A percentile compares a stretch with the other conserved stretches of the same genome.
These are phyloP conservation scores for Hemicrepidius hirtus DNA, from an alignment of 2,888 invertebrate species.

Conservation along the genomic window DNA sequence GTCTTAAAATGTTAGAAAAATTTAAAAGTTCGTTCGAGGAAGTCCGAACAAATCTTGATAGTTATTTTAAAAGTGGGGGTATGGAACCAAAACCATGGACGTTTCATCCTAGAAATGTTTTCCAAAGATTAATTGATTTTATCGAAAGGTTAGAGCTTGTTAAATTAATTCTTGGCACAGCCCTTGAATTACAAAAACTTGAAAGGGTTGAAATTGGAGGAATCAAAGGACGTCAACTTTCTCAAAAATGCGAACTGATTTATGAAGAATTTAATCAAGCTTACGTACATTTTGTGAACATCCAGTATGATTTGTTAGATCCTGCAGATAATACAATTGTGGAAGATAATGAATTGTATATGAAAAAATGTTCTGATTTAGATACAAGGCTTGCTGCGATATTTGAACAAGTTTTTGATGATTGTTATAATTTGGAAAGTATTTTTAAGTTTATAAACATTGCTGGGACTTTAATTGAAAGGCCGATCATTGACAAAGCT, in stretches of 20 bases:
- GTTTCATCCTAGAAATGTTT: slow-evolving; percentile 83
- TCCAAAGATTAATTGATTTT: slow-evolving; percentile 80
- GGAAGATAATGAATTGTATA: slow-evolving; percentile 79
- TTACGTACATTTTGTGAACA: slow-evolving; percentile 72
- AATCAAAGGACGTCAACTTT: slow-evolving; percentile 67
- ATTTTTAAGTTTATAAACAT: slow-evolving; percentile 75
- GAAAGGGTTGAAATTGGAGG: slow-evolving; percentile 80
- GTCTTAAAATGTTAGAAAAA: slow-evolving; percentile 62
- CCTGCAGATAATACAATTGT: slow-evolving; percentile 81
- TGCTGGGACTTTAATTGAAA: slow-evolving; percentile 81
- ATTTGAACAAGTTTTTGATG: slow-evolving; percentile 87
- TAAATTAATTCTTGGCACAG: slow-evolving; percentile 82
- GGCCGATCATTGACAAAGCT: slow-evolving; percentile 83
- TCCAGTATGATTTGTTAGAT: slow-evolving; percentile 85
- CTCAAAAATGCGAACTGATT: slow-evolving; percentile 66
- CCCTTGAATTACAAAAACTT: slow-evolving; percentile 87
- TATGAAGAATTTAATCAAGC: slow-evolving; percentile 67
- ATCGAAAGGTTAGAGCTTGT: slow-evolving; percentile 79
- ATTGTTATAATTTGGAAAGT: slow-evolving; percentile 81
- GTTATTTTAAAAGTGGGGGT: slow-evolving; percentile 71
- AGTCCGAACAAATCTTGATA: slow-evolving; percentile 71
- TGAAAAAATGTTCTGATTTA: slow-evolving; percentile 78
- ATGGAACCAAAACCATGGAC: slow-evolving; percentile 82
- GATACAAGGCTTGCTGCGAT: slow-evolving; percentile 87
- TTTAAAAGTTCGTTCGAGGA: slow-evolving; percentile 71